These are phyloP conservation scores for Spinus pinus DNA, from an alignment of 2,797 vertebrate species.

Conservation along the genomic window DNA sequence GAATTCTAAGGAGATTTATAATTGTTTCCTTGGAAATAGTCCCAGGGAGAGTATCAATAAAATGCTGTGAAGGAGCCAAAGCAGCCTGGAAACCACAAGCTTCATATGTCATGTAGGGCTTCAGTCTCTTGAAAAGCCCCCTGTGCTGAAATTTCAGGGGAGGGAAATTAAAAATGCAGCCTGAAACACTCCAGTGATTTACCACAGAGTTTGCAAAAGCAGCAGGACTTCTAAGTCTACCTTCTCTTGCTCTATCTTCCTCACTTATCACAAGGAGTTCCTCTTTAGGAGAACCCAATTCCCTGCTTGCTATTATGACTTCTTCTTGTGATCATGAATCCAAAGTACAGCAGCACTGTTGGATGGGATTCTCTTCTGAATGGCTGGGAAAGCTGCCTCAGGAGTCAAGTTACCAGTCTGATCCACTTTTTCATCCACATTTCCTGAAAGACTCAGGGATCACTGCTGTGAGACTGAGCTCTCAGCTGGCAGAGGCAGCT, in stretches of 20 bases:
- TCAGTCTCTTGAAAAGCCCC: background rate
- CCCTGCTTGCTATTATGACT: background rate
- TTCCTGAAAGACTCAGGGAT: background rate
- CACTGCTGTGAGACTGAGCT: background rate
- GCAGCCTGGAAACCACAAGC: background rate
- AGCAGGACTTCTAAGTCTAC: background rate
- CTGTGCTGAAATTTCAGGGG: accelerated
- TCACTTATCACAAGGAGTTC: background rate
- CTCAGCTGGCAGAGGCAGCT: background rate
- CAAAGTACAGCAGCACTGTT: background rate
- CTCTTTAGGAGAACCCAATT: background rate
- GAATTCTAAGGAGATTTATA: background rate
- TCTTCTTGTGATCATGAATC: background rate
- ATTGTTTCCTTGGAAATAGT: background rate
- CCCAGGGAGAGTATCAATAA: background rate
- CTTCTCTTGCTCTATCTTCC: background rate
- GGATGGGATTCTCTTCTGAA: background rate
- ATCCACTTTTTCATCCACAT: background rate
- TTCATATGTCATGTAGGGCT: background rate
- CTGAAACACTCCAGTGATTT: background rate
- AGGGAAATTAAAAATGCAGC: background rate
- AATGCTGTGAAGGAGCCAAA: background rate
- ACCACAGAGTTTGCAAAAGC: background rate
- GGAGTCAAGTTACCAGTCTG: background rate
- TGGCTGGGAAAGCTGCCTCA: background rate